Percentiles rank a stretch among this genome's conserved stretches.
Evolutionary conservation across 2,113 vertebrate species (phyloP).

Genomic region (Notarius quadriscutis): DNA sequence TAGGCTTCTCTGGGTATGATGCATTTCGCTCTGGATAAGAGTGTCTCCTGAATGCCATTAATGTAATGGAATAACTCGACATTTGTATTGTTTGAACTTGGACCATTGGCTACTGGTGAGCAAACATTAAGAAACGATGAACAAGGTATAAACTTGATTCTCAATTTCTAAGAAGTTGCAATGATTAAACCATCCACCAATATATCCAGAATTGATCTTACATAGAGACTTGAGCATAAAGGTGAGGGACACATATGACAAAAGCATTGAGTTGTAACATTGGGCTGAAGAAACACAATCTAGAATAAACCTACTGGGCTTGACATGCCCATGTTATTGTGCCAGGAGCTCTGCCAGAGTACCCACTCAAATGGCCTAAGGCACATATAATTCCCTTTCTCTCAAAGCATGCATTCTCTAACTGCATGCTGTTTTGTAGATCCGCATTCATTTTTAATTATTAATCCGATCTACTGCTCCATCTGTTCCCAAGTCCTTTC

Average conservation of each 20-base stretch:
- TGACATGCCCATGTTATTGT: neutral
- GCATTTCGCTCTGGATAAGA: too few relatives aligned
- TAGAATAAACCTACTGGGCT: neutral
- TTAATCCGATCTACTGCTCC: conserved; percentile 30
- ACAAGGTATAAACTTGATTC: neutral
- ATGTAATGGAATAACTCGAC: too few relatives aligned
- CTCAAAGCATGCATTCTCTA: neutral
- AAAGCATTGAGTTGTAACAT: neutral
- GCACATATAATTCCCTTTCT: neutral
- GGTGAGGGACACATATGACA: neutral
- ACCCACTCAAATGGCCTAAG: neutral
- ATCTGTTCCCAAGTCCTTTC: conserved; percentile 24
- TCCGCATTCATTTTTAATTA: conserved; percentile 31
- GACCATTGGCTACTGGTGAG: neutral
- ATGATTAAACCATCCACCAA: neutral
- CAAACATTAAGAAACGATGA: neutral
- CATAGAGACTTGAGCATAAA: neutral
- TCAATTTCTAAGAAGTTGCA: neutral
- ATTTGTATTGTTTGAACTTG: neutral
- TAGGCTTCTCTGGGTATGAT: too few relatives aligned
- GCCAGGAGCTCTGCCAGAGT: neutral
- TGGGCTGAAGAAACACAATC: neutral
- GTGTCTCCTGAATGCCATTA: too few relatives aligned
- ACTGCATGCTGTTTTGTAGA: conserved; percentile 20
- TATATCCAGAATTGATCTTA: neutral